Conservation (phyloP, 2,888 invertebrate genomes). For the Hirtodrosophila histrioides region DNA sequence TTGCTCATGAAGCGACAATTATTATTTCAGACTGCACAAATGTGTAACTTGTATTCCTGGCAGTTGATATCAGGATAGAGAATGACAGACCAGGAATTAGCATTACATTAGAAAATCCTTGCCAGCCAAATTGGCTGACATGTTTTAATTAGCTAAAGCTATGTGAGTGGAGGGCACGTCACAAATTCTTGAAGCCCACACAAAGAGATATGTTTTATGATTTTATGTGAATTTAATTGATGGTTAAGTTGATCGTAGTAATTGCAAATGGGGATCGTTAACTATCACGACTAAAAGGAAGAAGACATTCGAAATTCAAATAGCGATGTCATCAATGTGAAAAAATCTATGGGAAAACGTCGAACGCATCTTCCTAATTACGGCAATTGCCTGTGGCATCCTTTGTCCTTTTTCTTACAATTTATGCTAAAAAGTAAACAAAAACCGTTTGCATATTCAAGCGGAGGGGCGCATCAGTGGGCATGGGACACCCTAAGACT, state of each 20-base stretch:
- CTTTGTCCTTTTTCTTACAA: slow-evolving; percentile 23
- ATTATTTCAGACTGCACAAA: slow-evolving; percentile 44
- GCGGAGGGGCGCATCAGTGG: slow-evolving; percentile 24
- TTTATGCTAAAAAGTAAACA: slow-evolving; percentile 48
- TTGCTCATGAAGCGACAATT: slow-evolving; percentile 48
- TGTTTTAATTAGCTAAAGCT: slow-evolving; percentile 35
- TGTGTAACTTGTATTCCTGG: slow-evolving; percentile 20
- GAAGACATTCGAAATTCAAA: slow-evolving; percentile 18
- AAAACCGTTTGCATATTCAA: slow-evolving; percentile 40
- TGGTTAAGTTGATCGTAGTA: background rate
- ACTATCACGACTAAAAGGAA: background rate
- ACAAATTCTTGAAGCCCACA: slow-evolving; percentile 19
- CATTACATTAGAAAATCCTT: slow-evolving; percentile 39
- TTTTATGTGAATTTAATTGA: slow-evolving; percentile 54
- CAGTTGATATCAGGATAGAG: slow-evolving; percentile 23
- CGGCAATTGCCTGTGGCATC: slow-evolving; percentile 39
- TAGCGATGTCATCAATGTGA: slow-evolving; percentile 24
- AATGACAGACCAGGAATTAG: slow-evolving; percentile 47
- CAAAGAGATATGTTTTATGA: slow-evolving; percentile 8
- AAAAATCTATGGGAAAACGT: slow-evolving; percentile 23
- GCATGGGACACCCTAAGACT: slow-evolving; percentile 29
- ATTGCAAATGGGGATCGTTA: slow-evolving; percentile 20
- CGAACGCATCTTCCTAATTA: slow-evolving; percentile 39
- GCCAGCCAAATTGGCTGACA: slow-evolving; percentile 36
- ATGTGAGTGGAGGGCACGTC: slow-evolving; percentile 6